Conservation (phyloP, 2,113 vertebrate genomes). For the Speoplatyrhinus poulsoni region DNA sequence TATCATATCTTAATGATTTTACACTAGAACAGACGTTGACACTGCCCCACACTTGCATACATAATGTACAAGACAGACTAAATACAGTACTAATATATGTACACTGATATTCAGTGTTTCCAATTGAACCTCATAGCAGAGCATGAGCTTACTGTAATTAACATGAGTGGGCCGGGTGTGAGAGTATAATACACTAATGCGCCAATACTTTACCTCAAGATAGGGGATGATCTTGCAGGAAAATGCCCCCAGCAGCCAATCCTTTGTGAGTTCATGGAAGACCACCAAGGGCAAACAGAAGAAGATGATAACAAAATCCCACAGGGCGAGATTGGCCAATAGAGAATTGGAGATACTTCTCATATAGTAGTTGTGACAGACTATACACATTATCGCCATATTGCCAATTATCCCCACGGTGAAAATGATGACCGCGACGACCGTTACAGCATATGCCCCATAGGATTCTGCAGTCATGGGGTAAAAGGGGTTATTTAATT, state of each 20-base stretch:
- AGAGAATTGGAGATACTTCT: conserved; percentile 97
- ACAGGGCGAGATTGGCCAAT: conserved; percentile 93
- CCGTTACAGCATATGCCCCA: conserved; percentile 86
- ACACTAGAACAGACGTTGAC: too few relatives aligned
- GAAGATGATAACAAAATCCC: conserved; percentile 94
- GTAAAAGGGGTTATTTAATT: conserved; percentile 89
- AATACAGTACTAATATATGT: too few relatives aligned
- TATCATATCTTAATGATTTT: too few relatives aligned
- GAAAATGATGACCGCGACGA: conserved; percentile 85
- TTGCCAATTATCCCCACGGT: conserved; percentile 90
- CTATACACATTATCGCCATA: conserved; percentile 95
- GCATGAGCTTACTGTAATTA: too few relatives aligned
- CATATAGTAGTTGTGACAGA: conserved; percentile 98
- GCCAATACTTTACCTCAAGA: conserved; percentile 87
- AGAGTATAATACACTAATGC: neutral
- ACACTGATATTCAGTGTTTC: too few relatives aligned
- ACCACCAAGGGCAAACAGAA: conserved; percentile 94
- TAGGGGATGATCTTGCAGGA: conserved; percentile 97
- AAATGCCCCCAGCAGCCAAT: conserved; percentile 93
- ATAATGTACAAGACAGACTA: too few relatives aligned
- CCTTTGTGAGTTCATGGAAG: conserved; percentile 92
- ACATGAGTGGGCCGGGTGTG: neutral
- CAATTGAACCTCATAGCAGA: too few relatives aligned
- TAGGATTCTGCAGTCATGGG: conserved; percentile 85
- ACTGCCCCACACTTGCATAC: too few relatives aligned